phyloP scores from a whole-genome alignment of 53 echinoderm and acorn worm genomes.

The Holothuria scabra region DNA sequence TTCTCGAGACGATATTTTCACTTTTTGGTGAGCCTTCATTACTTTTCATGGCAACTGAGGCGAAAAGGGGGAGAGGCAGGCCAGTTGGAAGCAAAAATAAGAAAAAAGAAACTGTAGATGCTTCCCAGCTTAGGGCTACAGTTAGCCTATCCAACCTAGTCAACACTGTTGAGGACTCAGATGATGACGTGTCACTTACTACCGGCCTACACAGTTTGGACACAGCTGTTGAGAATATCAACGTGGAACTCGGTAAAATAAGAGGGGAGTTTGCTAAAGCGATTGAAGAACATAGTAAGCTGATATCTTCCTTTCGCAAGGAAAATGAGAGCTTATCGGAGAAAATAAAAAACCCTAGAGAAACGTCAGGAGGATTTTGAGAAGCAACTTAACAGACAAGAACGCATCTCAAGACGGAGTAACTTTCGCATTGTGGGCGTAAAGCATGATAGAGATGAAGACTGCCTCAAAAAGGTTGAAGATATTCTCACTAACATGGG shows the following conservation, averaged over 20 bases:
- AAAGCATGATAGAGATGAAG: too few species aligned
- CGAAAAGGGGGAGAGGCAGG: not conserved
- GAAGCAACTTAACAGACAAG: not conserved
- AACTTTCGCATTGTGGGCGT: too few species aligned
- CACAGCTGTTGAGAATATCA: not conserved
- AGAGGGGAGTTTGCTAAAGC: conserved; percentile 4
- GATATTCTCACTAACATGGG: too few species aligned
- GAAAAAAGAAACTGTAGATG: not conserved
- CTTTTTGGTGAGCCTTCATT: too few species aligned
- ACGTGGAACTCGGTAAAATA: not conserved
- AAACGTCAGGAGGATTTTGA: not conserved
- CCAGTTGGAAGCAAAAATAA: too few species aligned
- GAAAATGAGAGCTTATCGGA: not conserved
- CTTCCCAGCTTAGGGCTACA: too few species aligned
- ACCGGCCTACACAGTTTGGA: not conserved
- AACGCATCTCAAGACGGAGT: too few species aligned
- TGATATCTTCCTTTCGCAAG: conserved; percentile 7
- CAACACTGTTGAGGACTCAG: too few species aligned
- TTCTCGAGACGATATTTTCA: too few species aligned
- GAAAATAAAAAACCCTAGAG: not conserved
- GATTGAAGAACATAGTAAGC: not conserved
- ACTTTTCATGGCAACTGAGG: too few species aligned
- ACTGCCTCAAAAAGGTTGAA: too few species aligned
- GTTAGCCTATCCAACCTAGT: too few species aligned
- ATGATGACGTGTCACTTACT: conserved; percentile 1